Base-by-base conservation (phyloP, 2,888 invertebrate genomes). In the Papilio elwesi region DNA sequence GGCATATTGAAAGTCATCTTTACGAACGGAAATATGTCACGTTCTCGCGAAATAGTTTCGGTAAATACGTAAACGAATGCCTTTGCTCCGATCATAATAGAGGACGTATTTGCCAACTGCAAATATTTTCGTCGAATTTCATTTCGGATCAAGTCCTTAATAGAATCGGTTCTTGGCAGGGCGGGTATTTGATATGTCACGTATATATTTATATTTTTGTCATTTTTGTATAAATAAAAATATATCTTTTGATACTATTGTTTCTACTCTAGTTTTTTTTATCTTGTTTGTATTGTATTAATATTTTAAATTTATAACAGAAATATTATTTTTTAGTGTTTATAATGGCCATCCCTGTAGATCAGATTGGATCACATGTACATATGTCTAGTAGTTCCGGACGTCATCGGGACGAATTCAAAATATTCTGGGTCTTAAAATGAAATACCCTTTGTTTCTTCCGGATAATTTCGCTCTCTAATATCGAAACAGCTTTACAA, bases 41-140 rank as follows among this genome's bases (percentile, higher is more conserved):
- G 63, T 63, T 48, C 13, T 48, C 16, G 47, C 5, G 63, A 63
- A 63, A 63, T 63, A 63, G 63, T 63, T 63, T 63, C 16, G 63
- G 63, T n/a, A 63, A 63, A 63, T 15, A 63, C 43, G 62, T 43
- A 63, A 63, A 48, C 63, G 47, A 47, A 47, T 47, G 12, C 48
- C 63, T 38, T 15, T 11, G 13, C 63, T 48, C 47, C 43, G 63
- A 63, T 48, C 47, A 48, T 63, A 63, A 47, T 63, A 63, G 63
- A 48, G 16, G 15, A 26, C 43, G 16, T 63, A 63, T 63, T 63
- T 63, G 63, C 16, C 16, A 47, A 48, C 63, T 63, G 63, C 63
- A 63, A 63, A 63, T 63, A 63, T 63, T 48, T 63, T 63, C 63
- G 43, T 16, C 63, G 63, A 16, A 63, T 63, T 63, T 63, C 47